Percentiles rank a stretch among this genome's conserved stretches.
Conservation (phyloP, 2,888 invertebrate genomes). For the Malthinus seriepunctatus region DNA sequence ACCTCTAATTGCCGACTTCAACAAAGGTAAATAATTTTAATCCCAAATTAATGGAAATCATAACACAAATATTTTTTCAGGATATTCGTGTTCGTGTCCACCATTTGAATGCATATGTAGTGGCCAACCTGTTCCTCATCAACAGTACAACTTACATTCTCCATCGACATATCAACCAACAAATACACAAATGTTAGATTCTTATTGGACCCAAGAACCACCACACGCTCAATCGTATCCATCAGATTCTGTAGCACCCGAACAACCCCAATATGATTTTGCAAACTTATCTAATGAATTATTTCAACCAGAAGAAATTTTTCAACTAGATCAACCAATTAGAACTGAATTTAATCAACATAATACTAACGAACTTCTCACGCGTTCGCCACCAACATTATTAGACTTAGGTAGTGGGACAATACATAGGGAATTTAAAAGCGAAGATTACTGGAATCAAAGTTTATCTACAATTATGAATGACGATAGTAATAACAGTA, state of each 20-base stretch:
- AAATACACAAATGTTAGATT: conserved; percentile 41
- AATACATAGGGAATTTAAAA: conserved; percentile 63
- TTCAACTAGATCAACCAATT: conserved; percentile 75
- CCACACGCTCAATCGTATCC: conserved; percentile 50
- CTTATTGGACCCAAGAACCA: conserved; percentile 54
- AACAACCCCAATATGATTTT: conserved; percentile 61
- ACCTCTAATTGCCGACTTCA: conserved; percentile 69
- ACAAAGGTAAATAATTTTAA: conserved; percentile 59
- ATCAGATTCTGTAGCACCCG: conserved; percentile 32
- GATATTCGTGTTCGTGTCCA: conserved; percentile 68
- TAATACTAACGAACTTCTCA: conserved; percentile 50
- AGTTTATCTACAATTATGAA: conserved; percentile 55
- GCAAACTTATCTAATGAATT: conserved; percentile 65
- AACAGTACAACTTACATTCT: conserved; percentile 45
- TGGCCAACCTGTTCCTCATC: conserved; percentile 48
- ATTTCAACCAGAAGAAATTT: conserved; percentile 78
- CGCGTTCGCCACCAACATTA: conserved; percentile 70
- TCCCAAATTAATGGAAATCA: neutral
- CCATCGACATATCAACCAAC: conserved; percentile 43
- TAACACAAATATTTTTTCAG: conserved; percentile 8
- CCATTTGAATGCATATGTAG: conserved; percentile 76
- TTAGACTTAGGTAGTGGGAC: conserved; percentile 75
- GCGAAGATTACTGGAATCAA: conserved; percentile 65
- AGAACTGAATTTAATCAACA: conserved; percentile 64
- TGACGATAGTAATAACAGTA: conserved; percentile 55